Evolutionary conservation across 35 echinoderm and acorn worm genomes (phyloP).

Genomic region (Apostichopus californicus): DNA sequence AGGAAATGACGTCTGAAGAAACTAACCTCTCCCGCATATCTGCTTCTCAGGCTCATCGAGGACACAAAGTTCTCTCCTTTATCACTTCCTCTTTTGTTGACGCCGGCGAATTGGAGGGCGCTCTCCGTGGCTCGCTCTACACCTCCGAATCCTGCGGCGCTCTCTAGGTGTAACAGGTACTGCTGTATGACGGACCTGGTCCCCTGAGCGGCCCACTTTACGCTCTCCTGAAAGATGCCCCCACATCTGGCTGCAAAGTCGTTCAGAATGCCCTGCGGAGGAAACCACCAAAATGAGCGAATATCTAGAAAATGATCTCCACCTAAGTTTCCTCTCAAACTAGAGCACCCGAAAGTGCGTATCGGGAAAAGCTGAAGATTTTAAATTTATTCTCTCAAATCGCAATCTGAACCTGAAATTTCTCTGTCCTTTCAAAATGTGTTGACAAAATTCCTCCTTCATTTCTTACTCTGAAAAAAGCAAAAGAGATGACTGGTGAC

Average conservation of each 20-base stretch:
- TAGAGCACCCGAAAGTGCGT: no score
- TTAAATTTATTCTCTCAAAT: no score
- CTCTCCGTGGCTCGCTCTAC: slow-evolving; percentile 82
- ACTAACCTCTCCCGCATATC: slow-evolving; percentile 91
- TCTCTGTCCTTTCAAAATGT: no score
- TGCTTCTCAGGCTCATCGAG: slow-evolving; percentile 81
- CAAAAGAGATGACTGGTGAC: no score
- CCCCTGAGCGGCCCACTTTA: slow-evolving; percentile 86
- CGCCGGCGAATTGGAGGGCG: slow-evolving; percentile 80
- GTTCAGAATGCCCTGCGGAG: slow-evolving; percentile 67
- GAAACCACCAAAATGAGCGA: not conserved
- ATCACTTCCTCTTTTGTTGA: slow-evolving; percentile 62
- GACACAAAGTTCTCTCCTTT: slow-evolving; percentile 96
- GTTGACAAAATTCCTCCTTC: no score
- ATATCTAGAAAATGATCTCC: not conserved
- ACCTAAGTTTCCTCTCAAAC: no score
- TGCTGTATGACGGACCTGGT: slow-evolving; percentile 89
- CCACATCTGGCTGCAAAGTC: slow-evolving; percentile 94
- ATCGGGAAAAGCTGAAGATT: no score
- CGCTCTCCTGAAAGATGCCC: slow-evolving; percentile 91
- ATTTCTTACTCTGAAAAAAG: no score
- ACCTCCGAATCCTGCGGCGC: slow-evolving; percentile 57
- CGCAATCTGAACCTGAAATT: no score
- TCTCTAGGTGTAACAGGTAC: slow-evolving; percentile 84
- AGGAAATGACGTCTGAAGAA: no score